Evolutionary conservation across 2,888 invertebrate genomes (phyloP), one percentile per base, ranked within the genome.

Genomic region (Hirtodrosophila trivittata): DNA sequence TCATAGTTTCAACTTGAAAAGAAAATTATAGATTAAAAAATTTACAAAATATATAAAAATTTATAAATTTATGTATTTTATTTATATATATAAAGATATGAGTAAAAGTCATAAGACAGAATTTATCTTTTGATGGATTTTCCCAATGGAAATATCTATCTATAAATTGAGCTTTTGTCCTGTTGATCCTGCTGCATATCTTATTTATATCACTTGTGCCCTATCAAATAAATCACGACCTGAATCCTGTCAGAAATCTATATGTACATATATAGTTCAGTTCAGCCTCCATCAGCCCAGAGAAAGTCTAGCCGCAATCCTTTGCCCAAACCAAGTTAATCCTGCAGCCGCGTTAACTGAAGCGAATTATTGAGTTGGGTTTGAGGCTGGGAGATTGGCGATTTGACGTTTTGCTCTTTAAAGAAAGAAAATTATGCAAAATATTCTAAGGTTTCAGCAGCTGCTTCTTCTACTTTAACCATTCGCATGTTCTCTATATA

Each of bases 281-380:
- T 43, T 25, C 9, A 21, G 18, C 10, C 6, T 4, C 3, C 32
- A 10, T 35, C 39, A 35, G 10, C 5, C 7, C 7, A 26, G 4
- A 12, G 32, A 28, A 52, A 5, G 41, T 49, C 39, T 51, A 39
- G 32, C 30, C 21, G 9, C 32, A 74, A 60, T 41, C 69, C 47
- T 42, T 67, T 70, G 33, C 42, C 9, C 12, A 10, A 47, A 32
- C 49, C 28, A 43, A 49, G 33, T 30, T 49, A 71, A 58, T 58
- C 54, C 41, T 51, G 25, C 2, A 21, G 30, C 32, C 38, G 54
- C 47, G 75, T 63, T 72, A 66, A 66, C 43, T 64, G 64, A 66
- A 64, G 64, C 76, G 72, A 62, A 68, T 75, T 65, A 66, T 65
- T 64, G 66, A 62, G 60, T 71, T 68, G 60, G 55, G 65, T 60